Percentiles rank a stretch among this genome's conserved stretches.
These are phyloP conservation scores for Ylistrum balloti DNA, from an alignment of 1,140 invertebrate species.

Conservation along the genomic window DNA sequence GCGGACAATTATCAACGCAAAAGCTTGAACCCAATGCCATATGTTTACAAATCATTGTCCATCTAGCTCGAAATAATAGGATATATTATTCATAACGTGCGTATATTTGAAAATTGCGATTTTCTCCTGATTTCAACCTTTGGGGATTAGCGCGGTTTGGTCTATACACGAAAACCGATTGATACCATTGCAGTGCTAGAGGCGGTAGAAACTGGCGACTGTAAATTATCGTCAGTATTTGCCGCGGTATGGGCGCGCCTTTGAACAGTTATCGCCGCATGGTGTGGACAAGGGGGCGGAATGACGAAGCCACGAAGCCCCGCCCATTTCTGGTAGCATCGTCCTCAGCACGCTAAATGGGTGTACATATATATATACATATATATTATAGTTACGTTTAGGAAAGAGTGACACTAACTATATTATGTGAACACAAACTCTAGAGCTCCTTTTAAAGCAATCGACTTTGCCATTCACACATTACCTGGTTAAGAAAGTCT, in stretches of 20 bases:
- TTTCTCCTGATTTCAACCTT: background rate
- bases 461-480: background rate
- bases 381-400: background rate
- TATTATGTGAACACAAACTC: background rate
- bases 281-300: background rate
- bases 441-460: background rate
- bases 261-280: background rate
- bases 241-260: background rate
- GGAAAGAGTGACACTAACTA: background rate
- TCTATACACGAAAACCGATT: background rate
- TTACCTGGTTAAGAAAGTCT: constrained; percentile 1
- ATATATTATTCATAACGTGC: constrained; percentile 35
- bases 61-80: background rate
- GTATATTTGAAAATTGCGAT: constrained; percentile 10
- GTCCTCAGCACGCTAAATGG: background rate
- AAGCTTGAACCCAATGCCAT: background rate
- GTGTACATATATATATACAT: background rate
- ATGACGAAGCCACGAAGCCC: background rate
- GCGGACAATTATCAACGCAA: background rate
- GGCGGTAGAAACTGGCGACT: constrained; percentile 4
- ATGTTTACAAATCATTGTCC: background rate
- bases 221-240: background rate
- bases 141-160: background rate
- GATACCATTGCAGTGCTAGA: background rate
- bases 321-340: background rate